A percentile compares a stretch with the other conserved stretches of the same genome.
These are phyloP conservation scores for Mobula birostris DNA, from an alignment of 2,113 vertebrate genomes.

Conservation along the genomic window DNA sequence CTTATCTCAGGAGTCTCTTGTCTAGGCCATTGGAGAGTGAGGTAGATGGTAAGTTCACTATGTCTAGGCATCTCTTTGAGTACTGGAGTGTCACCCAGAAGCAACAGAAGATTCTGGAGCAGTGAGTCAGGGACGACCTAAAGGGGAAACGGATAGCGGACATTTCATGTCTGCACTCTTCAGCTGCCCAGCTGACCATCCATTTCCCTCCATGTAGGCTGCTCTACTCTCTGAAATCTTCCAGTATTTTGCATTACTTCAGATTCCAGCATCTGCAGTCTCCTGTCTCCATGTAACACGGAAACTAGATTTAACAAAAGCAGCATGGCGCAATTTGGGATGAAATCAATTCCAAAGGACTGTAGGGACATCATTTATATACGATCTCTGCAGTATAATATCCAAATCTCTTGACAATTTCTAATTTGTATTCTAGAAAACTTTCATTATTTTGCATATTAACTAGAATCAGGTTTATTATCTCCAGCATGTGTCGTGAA, in stretches of 20 bases:
- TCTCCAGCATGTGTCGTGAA: no score
- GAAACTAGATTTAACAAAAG: not conserved
- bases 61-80: not conserved
- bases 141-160: no score
- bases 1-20: constrained; percentile 63
- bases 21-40: constrained; percentile 44
- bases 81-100: no score
- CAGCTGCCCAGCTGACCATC: no score
- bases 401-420: not conserved
- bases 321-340: not conserved
- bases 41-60: constrained; percentile 47
- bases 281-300: not conserved
- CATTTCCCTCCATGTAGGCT: no score
- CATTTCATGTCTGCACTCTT: no score
- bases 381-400: not conserved
- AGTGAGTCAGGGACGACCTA: no score
- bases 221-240: no score
- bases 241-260: no score
- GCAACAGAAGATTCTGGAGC: no score
- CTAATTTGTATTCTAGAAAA: not conserved
- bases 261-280: not conserved
- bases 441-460: not conserved
- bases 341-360: not conserved
- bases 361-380: not conserved
- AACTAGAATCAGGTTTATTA: no score